phyloP scores from a whole-genome alignment of 2,113 vertebrate genomes.

The Sander vitreus region DNA sequence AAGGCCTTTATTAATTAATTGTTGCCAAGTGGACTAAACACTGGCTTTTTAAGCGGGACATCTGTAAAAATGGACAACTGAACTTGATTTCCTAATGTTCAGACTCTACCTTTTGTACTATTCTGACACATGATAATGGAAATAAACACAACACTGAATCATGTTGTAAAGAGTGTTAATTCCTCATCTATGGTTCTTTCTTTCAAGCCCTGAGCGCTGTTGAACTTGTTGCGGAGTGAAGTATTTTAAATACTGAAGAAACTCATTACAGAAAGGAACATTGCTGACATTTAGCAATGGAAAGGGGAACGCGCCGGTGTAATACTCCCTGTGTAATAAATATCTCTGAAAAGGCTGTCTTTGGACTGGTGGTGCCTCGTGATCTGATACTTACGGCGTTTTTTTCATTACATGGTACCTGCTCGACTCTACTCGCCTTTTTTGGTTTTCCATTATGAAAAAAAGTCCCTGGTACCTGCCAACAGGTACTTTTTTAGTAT shows the following conservation, averaged over 20 bases:
- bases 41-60: constrained; percentile 58
- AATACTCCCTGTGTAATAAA: too few relatives aligned
- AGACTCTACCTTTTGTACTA: constrained; percentile 72
- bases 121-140: constrained; percentile 69
- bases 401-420: too few relatives aligned
- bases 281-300: neutral
- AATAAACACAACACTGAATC: constrained; percentile 59
- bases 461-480: too few relatives aligned
- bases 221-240: neutral
- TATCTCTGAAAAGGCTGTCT: too few relatives aligned
- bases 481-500: too few relatives aligned
- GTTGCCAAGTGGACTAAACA: constrained; percentile 60
- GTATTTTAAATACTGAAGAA: neutral
- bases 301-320: too few relatives aligned
- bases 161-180: constrained; percentile 8
- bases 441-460: too few relatives aligned
- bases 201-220: neutral
- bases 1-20: constrained; percentile 51
- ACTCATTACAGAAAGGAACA: too few relatives aligned
- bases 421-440: too few relatives aligned
- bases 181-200: neutral
- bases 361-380: too few relatives aligned
- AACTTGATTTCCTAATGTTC: constrained; percentile 61
- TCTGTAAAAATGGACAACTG: constrained; percentile 53
- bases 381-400: too few relatives aligned